Base-by-base conservation (phyloP, 1,140 invertebrate species). In the Neoseiulus cucumeris region DNA sequence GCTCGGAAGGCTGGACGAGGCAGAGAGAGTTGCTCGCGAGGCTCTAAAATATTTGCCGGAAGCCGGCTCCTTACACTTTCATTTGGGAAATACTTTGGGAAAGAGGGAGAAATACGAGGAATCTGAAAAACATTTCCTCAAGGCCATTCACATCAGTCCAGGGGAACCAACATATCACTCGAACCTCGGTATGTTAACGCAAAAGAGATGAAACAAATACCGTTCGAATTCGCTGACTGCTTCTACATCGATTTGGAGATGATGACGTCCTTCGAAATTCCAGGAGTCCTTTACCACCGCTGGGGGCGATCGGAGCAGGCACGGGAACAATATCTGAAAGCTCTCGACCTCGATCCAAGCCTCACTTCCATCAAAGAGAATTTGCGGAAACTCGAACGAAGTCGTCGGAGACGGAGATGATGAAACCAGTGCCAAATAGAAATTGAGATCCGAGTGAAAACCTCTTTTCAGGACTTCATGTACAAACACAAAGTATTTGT, bases 221-320 rank as follows among this genome's bases (percentile, higher is more conserved):
- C 68, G 25, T 55, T 66, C 25, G 42, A 68, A 29, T 39, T 45
- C 2, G 30, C 64, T 30, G 9, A 55, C 42, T 44, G 42, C 29
- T 64, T 44, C 42, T 47, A 14, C 18, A 20, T 22, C 17, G 17
- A 5, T 4, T 5, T 22, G 25, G 7, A 47, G 25, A 20, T 6
- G 14, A 20, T 47, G 7, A 47, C 45, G 17, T 4, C 1, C 45
- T 17, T 17, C 45, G 18, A 47, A 47, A 68, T 69, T 81, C 44
- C 72, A 88, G 88, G 89, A 68, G 90, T 96, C 29, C 77, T 95
- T 0, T 95, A 94, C 77, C 91, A 96, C 76, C 82, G 89, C 42
- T 94, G 89, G 90, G 85, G 86, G 64, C 89, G 86, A 78, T 79
- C 82, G 68, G 75, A 82, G 0, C 74, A 82, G 68, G 91, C 91